phyloP scores from a whole-genome alignment of 2,797 vertebrate species.

The Cynodonichthys magdalenae region DNA sequence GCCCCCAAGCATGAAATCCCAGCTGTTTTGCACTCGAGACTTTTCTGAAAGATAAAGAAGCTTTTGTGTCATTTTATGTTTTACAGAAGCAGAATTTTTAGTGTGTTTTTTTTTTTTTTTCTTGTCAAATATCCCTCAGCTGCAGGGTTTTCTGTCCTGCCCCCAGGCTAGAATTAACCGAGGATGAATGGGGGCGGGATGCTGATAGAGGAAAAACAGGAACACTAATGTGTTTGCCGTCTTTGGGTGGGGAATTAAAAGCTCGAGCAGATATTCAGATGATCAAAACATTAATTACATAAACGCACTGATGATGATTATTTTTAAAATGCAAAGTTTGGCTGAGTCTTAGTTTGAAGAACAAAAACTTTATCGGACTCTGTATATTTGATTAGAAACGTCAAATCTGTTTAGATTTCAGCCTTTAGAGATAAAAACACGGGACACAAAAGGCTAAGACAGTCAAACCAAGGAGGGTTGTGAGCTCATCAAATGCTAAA shows the following conservation, averaged over 20 bases:
- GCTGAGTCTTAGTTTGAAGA: too few species aligned
- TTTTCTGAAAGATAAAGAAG: constrained; percentile 2
- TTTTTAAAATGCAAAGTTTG: background rate
- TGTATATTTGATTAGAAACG: too few species aligned
- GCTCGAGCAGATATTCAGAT: background rate
- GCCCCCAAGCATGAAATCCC: background rate
- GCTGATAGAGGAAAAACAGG: constrained; percentile 4
- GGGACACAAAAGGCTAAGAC: too few species aligned
- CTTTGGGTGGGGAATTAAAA: background rate
- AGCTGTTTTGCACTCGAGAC: constrained; percentile 18
- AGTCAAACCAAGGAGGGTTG: too few species aligned
- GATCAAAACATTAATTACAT: background rate
- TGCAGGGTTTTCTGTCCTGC: background rate
- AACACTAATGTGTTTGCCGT: background rate
- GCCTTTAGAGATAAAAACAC: too few species aligned
- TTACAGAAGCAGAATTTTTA: background rate
- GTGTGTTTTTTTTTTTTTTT: background rate
- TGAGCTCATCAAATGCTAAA: too few species aligned
- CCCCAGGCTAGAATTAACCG: background rate
- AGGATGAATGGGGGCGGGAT: background rate
- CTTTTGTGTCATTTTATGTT: constrained; percentile 6
- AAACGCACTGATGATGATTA: background rate
- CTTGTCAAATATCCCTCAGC: background rate
- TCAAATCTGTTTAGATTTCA: too few species aligned
- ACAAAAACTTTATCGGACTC: too few species aligned